Evolutionary conservation across 2,797 vertebrate species (phyloP).

Genomic region (Mormyrus hasselquistii): DNA sequence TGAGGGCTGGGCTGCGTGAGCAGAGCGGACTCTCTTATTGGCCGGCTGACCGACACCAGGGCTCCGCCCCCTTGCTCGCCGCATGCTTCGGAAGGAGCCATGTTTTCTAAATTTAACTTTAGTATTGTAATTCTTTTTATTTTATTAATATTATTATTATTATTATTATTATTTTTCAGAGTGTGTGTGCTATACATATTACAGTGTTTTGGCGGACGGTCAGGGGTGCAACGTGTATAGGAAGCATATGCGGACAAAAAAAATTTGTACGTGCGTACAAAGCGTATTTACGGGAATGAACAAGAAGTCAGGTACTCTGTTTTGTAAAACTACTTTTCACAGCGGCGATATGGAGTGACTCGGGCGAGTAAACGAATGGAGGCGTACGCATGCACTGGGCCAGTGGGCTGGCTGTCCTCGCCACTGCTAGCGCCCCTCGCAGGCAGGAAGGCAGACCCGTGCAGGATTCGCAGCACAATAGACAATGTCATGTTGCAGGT

Average conservation of each 20-base stretch:
- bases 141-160: constrained; percentile 41
- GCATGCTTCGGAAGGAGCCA: constrained; percentile 1
- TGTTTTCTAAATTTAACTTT: constrained; percentile 16
- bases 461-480: constrained; percentile 77
- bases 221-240: constrained; percentile 19
- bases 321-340: constrained; percentile 82
- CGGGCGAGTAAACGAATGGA: constrained; percentile 51
- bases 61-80: background rate
- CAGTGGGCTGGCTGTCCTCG: constrained; percentile 72
- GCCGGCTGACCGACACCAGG: background rate
- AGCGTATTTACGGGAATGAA: constrained; percentile 17
- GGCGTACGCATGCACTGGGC: constrained; percentile 70
- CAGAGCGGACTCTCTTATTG: constrained; percentile 25
- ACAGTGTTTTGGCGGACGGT: constrained; percentile 50
- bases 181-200: constrained; percentile 87
- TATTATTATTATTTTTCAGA: constrained; percentile 68
- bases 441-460: constrained; percentile 62
- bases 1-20: constrained; percentile 96
- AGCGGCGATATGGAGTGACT: constrained; percentile 63
- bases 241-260: constrained; percentile 1
- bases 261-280: constrained; percentile 36
- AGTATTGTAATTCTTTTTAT: constrained; percentile 24
- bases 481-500: constrained; percentile 89
- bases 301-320: constrained; percentile 87
- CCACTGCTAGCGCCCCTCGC: constrained; percentile 74